Evolutionary conservation across 2,888 invertebrate genomes (phyloP), one percentile per base, ranked within the genome.

Genomic region (Erpobdella octoculata): DNA sequence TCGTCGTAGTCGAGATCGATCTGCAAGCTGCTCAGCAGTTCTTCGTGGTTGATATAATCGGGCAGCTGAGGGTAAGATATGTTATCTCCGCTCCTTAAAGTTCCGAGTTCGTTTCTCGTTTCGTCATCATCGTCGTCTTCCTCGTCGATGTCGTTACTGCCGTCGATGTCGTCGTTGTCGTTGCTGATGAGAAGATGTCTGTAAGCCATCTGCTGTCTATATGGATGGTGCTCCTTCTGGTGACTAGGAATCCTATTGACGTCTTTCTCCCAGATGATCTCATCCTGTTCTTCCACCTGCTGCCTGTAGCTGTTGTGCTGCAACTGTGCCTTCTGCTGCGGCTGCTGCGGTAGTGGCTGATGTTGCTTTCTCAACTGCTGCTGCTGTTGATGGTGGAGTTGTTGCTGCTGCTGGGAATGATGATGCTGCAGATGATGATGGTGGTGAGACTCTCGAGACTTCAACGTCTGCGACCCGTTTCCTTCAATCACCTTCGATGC

Each of bases 31-130:
- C 46, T 21, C n/a, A 69, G 9, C 35, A 69, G 58, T 33, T 69
- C 69, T 36, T 69, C 53, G 25, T 69, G 69, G 37, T 69, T 69
- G 58, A 69, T 69, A 58, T 69, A 69, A 36, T 69, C 69, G 18
- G 69, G 69, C 69, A 48, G 69, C 31, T 31, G 62, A 12, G 62
- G 62, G 62, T 62, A 62, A 35, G 31, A 62, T 6, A 62, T 9
- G 31, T 31, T 31, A n/a, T 62, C 62, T n/a, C 35, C 62, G 9
- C 62, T 62, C 62, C 62, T 62, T 35, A 62, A 35, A n/a, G 62
- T 62, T 1, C 62, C 62, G n/a, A n/a, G n/a, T 5, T 31, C 35
- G 62, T 62, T 62, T 5, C 35, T 6, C 1, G 31, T 31, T 9
- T 35, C n/a, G 62, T 62, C 35, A 18, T 28, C 62, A 33, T 62